A percentile compares a stretch with the other conserved stretches of the same genome.
Conservation (phyloP, 2,113 vertebrate species). For the Xenopus borealis region DNA sequence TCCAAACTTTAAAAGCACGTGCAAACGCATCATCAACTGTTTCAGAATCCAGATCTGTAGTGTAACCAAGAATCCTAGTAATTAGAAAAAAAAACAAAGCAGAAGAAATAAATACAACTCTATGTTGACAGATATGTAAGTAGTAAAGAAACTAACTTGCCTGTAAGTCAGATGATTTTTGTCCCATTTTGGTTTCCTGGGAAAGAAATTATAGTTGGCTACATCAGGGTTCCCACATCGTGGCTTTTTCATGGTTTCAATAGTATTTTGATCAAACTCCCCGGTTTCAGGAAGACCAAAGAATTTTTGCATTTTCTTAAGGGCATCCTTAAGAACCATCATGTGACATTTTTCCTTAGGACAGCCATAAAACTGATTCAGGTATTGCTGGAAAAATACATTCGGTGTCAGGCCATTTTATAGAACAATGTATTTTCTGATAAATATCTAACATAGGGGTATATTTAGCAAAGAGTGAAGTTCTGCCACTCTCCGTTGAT, state of each 20-base stretch:
- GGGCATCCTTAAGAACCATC: constrained; percentile 89
- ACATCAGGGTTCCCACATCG: constrained; percentile 95
- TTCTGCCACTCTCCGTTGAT: too few relatives aligned
- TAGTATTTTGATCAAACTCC: constrained; percentile 87
- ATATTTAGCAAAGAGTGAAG: too few relatives aligned
- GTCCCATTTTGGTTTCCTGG: constrained; percentile 92
- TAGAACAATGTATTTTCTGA: too few relatives aligned
- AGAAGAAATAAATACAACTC: too few relatives aligned
- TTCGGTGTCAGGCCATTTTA: too few relatives aligned
- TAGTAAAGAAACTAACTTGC: constrained; percentile 55
- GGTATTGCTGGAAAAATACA: constrained; percentile 81
- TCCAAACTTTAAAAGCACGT: constrained; percentile 96
- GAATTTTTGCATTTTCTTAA: constrained; percentile 99
- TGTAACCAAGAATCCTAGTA: constrained; percentile 87
- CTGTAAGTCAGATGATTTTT: constrained; percentile 93
- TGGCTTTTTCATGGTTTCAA: constrained; percentile 93
- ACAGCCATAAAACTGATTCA: constrained; percentile 96
- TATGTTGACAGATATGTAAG: not conserved
- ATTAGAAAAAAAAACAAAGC: constrained; percentile 17
- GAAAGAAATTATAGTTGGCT: constrained; percentile 98
- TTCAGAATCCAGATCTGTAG: constrained; percentile 86
- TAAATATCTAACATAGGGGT: too few relatives aligned
- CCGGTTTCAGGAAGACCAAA: constrained; percentile 89
- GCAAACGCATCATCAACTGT: constrained; percentile 91
- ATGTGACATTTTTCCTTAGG: constrained; percentile 93